These are phyloP conservation scores for Cyphomyrus plagiostoma DNA, from an alignment of 2,113 vertebrate genomes.

Conservation along the genomic window DNA sequence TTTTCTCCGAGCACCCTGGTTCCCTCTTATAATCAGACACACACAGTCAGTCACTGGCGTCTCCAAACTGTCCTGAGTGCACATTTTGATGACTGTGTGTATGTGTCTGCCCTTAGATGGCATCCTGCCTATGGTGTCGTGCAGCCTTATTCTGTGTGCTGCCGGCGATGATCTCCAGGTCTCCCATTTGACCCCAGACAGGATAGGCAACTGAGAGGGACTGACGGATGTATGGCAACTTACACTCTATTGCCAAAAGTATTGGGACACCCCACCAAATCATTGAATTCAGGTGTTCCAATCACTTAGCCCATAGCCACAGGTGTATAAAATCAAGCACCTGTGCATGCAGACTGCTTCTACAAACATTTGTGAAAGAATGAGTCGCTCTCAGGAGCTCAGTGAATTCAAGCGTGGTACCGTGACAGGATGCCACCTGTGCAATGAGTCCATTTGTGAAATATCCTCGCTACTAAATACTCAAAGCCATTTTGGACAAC, in stretches of 20 bases:
- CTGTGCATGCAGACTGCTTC: too few relatives aligned
- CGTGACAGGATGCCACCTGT: too few relatives aligned
- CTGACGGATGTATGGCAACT: neutral
- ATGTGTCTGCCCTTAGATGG: neutral
- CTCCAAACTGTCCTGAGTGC: neutral
- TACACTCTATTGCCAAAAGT: too few relatives aligned
- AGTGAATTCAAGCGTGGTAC: too few relatives aligned
- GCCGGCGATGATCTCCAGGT: neutral
- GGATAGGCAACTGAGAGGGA: neutral
- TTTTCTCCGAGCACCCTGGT: neutral
- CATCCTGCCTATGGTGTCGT: neutral
- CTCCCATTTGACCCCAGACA: neutral
- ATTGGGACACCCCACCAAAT: too few relatives aligned
- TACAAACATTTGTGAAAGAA: too few relatives aligned
- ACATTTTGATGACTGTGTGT: neutral
- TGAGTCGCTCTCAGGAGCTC: too few relatives aligned
- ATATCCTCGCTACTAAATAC: too few relatives aligned
- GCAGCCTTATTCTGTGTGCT: neutral
- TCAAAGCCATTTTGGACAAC: too few relatives aligned
- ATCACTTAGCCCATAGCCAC: too few relatives aligned
- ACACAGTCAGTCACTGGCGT: neutral
- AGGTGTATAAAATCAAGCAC: neutral
- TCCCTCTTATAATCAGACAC: neutral
- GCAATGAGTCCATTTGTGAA: too few relatives aligned
- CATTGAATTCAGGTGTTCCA: too few relatives aligned